phyloP scores from a whole-genome alignment of 2,888 invertebrate genomes.

The Acleris laterana region DNA sequence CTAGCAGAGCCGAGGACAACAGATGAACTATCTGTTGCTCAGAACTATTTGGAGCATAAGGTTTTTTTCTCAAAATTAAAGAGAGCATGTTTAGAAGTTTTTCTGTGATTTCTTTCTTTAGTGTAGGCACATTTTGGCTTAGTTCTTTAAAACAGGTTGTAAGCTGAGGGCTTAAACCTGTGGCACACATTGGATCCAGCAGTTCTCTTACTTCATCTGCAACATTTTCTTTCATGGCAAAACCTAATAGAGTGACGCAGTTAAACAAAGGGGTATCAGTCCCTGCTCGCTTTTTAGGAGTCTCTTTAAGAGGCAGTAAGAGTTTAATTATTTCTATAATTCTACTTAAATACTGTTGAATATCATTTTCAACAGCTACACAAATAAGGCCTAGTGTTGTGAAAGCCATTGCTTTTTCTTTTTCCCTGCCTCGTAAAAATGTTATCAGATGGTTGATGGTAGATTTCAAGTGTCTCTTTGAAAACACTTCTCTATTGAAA shows the following conservation, averaged over 20 bases:
- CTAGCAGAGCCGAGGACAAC: slow-evolving; percentile 67
- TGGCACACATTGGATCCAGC: slow-evolving; percentile 95
- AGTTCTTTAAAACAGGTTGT: slow-evolving; percentile 96
- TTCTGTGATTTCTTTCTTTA: slow-evolving; percentile 96
- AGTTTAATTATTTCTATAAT: slow-evolving; percentile 93
- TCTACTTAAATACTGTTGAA: slow-evolving; percentile 90
- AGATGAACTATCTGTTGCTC: slow-evolving; percentile 74
- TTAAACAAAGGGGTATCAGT: slow-evolving; percentile 95
- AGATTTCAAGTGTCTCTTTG: slow-evolving; percentile 88
- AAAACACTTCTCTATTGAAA: slow-evolving; percentile 93
- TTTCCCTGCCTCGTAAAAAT: slow-evolving; percentile 91
- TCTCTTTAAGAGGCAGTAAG: slow-evolving; percentile 90
- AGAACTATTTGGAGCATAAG: slow-evolving; percentile 86
- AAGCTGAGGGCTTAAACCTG: slow-evolving; percentile 94
- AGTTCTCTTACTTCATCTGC: slow-evolving; percentile 91
- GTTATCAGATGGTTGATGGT: slow-evolving; percentile 92
- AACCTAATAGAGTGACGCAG: slow-evolving; percentile 96
- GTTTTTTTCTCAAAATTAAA: slow-evolving; percentile 94
- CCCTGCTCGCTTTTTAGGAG: slow-evolving; percentile 89
- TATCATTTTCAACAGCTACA: slow-evolving; percentile 93
- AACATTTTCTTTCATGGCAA: slow-evolving; percentile 92
- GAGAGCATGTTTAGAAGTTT: slow-evolving; percentile 96
- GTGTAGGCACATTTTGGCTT: slow-evolving; percentile 93
- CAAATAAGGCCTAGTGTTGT: slow-evolving; percentile 96
- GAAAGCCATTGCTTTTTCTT: slow-evolving; percentile 94